A percentile compares a stretch with the other conserved stretches of the same genome.
Evolutionary conservation across 1,140 invertebrate genomes (phyloP).

Genomic region (Zeugodacus cucurbitae): DNA sequence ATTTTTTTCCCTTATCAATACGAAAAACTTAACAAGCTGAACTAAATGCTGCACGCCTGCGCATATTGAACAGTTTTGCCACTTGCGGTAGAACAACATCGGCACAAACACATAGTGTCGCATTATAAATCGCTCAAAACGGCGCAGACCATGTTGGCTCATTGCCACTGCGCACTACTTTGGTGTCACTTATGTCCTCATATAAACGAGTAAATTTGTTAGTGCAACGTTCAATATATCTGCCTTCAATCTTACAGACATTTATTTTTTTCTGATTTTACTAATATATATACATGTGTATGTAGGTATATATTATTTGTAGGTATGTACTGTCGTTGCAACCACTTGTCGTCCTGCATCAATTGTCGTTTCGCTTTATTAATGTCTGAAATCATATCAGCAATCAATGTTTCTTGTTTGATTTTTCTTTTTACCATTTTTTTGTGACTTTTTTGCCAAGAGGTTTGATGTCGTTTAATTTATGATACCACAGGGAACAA

Average conservation of each 20-base stretch:
- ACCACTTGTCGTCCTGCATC: background rate
- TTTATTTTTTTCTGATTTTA: background rate
- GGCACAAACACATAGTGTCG: constrained; percentile 44
- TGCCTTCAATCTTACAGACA: background rate
- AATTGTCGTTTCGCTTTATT: constrained; percentile 36
- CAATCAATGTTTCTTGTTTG: background rate
- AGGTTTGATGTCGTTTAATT: constrained; percentile 4
- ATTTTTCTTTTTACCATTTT: background rate
- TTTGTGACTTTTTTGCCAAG: background rate
- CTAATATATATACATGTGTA: too few relatives aligned
- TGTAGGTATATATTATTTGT: background rate
- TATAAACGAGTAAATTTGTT: background rate
- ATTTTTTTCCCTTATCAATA: background rate
- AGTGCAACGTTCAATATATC: background rate
- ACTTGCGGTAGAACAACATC: background rate
- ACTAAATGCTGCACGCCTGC: constrained; percentile 64
- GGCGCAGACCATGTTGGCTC: background rate
- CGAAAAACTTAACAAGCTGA: constrained; percentile 58
- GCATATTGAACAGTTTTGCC: constrained; percentile 54
- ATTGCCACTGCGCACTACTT: background rate
- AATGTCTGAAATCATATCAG: constrained; percentile 37
- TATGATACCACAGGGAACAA: background rate
- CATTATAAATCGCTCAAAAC: too few relatives aligned
- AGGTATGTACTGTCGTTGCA: background rate
- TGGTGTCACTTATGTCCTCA: background rate